These are phyloP conservation scores for Bos javanicus DNA, from an alignment of 2,113 vertebrate genomes.

Conservation along the genomic window DNA sequence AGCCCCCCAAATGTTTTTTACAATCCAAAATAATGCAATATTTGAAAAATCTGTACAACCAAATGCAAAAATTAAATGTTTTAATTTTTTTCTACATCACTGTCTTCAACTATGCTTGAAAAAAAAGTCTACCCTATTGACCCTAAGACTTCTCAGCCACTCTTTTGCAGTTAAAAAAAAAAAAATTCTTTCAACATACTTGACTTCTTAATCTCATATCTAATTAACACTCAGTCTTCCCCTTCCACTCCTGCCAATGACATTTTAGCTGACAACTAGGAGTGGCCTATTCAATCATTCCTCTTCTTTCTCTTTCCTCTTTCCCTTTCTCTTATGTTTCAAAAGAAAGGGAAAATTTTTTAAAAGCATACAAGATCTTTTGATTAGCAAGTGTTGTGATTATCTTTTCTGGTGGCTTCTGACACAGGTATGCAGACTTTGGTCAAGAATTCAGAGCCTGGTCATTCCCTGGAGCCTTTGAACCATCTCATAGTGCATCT, in stretches of 20 bases:
- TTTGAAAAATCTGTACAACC: not conserved
- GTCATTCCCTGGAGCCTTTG: not conserved
- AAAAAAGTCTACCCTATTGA: not conserved
- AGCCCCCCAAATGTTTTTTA: not conserved
- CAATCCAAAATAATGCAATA: not conserved
- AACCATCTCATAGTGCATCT: not conserved
- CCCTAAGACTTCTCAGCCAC: not conserved
- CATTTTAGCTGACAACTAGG: not conserved
- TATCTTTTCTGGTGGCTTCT: not conserved
- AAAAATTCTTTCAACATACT: not conserved
- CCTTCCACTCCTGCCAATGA: not conserved
- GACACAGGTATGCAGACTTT: not conserved
- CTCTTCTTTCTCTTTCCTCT: not conserved
- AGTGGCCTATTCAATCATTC: not conserved
- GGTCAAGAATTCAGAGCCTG: not conserved
- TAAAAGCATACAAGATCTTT: not conserved
- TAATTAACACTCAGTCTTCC: not conserved
- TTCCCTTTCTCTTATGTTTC: not conserved
- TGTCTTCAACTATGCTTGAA: not conserved
- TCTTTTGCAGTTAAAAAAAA: not conserved
- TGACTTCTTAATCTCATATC: not conserved
- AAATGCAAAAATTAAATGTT: not conserved
- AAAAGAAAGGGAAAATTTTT: not conserved
- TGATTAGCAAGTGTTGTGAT: not conserved
- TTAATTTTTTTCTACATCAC: not conserved